A percentile compares a stretch with the other conserved stretches of the same genome.
phyloP scores from a whole-genome alignment of 2,797 vertebrate genomes.

The Streptopelia turtur region DNA sequence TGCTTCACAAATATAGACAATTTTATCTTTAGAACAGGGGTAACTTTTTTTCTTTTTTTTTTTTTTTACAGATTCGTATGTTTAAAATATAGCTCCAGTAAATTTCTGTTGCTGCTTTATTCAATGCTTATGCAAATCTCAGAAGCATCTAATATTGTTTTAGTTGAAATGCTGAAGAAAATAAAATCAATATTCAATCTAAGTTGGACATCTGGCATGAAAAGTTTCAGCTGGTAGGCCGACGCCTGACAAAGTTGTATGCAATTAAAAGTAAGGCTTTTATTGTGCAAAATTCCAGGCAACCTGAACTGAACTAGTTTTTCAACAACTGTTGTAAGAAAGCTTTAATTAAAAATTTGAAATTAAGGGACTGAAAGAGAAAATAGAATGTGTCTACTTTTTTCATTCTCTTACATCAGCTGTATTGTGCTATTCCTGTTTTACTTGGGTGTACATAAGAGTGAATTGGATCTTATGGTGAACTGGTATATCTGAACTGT shows the following conservation, averaged over 20 bases:
- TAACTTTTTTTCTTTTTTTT: not conserved
- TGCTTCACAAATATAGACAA: not conserved
- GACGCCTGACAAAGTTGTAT: not conserved
- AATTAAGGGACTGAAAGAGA: not conserved
- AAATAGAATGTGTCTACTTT: not conserved
- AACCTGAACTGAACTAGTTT: not conserved
- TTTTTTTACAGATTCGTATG: not conserved
- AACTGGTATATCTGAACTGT: not conserved
- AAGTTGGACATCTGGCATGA: slow-evolving; percentile 14
- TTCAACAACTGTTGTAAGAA: not conserved
- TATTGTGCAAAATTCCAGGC: not conserved
- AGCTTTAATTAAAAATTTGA: not conserved
- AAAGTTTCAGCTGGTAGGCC: slow-evolving; percentile 22
- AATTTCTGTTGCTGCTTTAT: not conserved
- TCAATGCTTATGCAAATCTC: not conserved
- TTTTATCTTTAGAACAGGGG: not conserved
- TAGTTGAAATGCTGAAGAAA: not conserved
- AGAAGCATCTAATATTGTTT: not conserved
- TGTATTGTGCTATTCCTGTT: not conserved
- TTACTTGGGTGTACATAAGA: not conserved
- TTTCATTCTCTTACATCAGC: not conserved
- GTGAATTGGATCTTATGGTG: not conserved
- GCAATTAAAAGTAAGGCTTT: not conserved
- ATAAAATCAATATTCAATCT: slow-evolving; percentile 50
- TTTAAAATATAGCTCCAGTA: not conserved